Percentiles rank a stretch among this genome's conserved stretches.
These are phyloP conservation scores for Pyralis farinalis DNA, from an alignment of 2,888 invertebrate genomes.

Conservation along the genomic window DNA sequence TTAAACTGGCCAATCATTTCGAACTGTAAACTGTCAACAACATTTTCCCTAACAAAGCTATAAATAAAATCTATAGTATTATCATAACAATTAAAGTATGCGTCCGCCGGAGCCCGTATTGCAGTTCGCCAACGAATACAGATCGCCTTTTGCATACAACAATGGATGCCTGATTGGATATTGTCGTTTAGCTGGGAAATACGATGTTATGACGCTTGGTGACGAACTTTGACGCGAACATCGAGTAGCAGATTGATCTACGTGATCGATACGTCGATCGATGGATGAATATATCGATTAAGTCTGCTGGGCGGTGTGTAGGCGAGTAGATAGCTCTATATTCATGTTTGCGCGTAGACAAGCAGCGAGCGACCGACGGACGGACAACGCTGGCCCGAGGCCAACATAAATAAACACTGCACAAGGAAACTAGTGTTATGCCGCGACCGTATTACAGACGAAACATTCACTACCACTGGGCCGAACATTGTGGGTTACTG, in stretches of 20 bases:
- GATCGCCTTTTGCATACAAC: constrained; percentile 53
- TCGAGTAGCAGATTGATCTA: constrained; percentile 31
- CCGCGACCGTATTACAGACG: constrained; percentile 79
- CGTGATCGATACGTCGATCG: constrained; percentile 60
- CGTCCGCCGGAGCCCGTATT: constrained; percentile 12
- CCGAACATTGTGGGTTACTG: constrained; percentile 78
- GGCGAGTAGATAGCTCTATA: constrained; percentile 50
- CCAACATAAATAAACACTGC: constrained; percentile 80
- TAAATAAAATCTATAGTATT: no score
- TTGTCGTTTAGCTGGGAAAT: constrained; percentile 35
- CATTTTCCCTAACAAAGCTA: no score
- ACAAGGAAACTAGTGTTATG: constrained; percentile 80
- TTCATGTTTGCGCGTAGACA: constrained; percentile 63
- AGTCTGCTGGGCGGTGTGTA: constrained; percentile 39
- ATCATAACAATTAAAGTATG: no score
- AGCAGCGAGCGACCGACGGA: constrained; percentile 54
- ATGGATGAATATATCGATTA: constrained; percentile 56
- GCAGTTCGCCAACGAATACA: constrained; percentile 21
- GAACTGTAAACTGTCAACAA: no score
- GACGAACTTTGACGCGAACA: constrained; percentile 63
- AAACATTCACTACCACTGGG: constrained; percentile 78
- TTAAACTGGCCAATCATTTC: no score
- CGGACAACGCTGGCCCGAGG: constrained; percentile 70
- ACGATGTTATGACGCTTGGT: constrained; percentile 55
- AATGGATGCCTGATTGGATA: constrained; percentile 52